These are phyloP conservation scores for Calliopsis andreniformis DNA, from an alignment of 1,140 invertebrate genomes.

Conservation along the genomic window DNA sequence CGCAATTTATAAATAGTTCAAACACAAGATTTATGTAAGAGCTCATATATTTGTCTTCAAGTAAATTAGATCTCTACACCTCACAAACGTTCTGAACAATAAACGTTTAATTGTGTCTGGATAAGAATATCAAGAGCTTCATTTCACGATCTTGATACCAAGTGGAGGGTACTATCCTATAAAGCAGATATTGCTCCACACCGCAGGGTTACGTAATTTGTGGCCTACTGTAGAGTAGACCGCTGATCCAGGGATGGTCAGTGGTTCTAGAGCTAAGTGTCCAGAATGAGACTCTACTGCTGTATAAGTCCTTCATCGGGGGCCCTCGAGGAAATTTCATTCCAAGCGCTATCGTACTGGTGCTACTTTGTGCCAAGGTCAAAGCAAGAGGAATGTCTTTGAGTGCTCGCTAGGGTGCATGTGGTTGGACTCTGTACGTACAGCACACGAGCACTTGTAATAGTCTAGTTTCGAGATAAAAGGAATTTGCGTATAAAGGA, in stretches of 20 bases:
- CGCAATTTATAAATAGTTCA: too few relatives aligned
- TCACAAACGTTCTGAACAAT: too few relatives aligned
- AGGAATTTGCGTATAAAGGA: background rate
- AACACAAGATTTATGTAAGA: too few relatives aligned
- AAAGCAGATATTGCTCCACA: slow-evolving; percentile 15
- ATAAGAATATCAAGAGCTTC: background rate
- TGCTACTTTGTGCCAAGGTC: slow-evolving; percentile 40
- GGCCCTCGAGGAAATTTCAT: slow-evolving; percentile 58
- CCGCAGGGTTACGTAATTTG: slow-evolving; percentile 17
- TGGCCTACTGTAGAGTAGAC: slow-evolving; percentile 23
- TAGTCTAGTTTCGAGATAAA: slow-evolving; percentile 9
- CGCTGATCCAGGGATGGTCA: slow-evolving; percentile 15
- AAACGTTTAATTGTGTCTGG: background rate
- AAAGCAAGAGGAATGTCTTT: slow-evolving; percentile 40
- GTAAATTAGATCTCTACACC: too few relatives aligned
- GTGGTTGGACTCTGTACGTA: background rate
- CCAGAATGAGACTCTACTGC: slow-evolving; percentile 2
- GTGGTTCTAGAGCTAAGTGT: slow-evolving; percentile 18
- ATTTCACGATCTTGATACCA: slow-evolving; percentile 53
- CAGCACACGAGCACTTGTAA: slow-evolving; percentile 23
- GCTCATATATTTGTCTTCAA: too few relatives aligned
- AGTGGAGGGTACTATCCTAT: slow-evolving; percentile 57
- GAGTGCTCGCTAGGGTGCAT: background rate
- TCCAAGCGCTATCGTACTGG: slow-evolving; percentile 49
- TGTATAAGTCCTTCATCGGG: slow-evolving; percentile 29